Evolutionary conservation across 2,113 vertebrate species (phyloP), one percentile per base, ranked within the genome.

Genomic region (Ceyx margarethae): DNA sequence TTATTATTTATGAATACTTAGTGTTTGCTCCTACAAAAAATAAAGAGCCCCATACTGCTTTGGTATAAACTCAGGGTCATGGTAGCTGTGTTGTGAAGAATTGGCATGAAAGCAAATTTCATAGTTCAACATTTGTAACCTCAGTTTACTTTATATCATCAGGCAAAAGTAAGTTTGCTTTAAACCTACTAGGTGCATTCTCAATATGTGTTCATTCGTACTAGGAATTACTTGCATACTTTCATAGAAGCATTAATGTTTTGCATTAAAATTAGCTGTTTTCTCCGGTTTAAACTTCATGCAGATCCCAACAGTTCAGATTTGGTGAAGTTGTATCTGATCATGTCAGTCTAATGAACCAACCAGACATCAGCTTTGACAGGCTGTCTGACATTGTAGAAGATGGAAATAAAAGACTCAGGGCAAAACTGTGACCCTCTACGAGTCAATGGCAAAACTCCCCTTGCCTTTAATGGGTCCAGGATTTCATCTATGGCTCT

Each of bases 301-400:
- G 77, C 31, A n/a, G 48, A 67, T 51, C 60, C 84, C 67, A 87
- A 42, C 64, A 89, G 72, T 89, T 94, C 74, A 71, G 64, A 50
- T 81, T 57, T 80, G 71, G 85, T 83, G 57, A 82, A 87, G 85
- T 48, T 93, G 69, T 86, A 74, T 85, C 79, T 89, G 78, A 80
- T 93, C 89, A 19, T 81, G 87, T 94, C 81, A 96, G 51, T 66
- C 53, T 94, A 89, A 94, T 79, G 91, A 95, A 92, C 71, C 8
- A 1, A 64, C 56, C 5, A 75, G 67, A n/a, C 60, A 85, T 89
- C 89, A 74, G 78, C 81, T 85, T 48, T 93, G 89, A 95, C 92
- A 92, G 81, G 68, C 67, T 93, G 87, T 64, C 81, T 93, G 78
- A 74, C 84, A 77, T 77, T 15, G 35, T 53, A 83, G 60, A 57